Evolutionary conservation across 2,797 vertebrate genomes (phyloP).

Genomic region (Adrianichthys oophorus): DNA sequence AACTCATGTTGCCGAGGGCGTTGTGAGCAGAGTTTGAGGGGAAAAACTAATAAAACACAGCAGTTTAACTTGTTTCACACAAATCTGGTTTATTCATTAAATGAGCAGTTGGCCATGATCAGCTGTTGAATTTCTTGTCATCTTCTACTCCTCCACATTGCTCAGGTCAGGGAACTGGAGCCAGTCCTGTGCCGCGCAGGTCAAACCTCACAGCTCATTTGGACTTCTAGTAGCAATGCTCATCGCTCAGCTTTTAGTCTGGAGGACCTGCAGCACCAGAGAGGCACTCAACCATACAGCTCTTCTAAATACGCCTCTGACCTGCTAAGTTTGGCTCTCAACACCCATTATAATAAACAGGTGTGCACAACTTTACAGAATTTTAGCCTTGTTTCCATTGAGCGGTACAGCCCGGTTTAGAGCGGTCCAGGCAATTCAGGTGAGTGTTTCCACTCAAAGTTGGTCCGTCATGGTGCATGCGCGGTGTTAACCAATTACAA

Average conservation of each 20-base stretch:
- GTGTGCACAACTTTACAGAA: slow-evolving; percentile 56
- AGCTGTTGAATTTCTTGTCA: background rate
- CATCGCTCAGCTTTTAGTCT: slow-evolving; percentile 84
- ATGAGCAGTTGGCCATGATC: background rate
- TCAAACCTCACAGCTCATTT: slow-evolving; percentile 83
- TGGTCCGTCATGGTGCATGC: too few species aligned
- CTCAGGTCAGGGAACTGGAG: slow-evolving; percentile 88
- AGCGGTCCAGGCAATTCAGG: too few species aligned
- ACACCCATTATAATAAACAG: slow-evolving; percentile 84
- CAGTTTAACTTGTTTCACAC: background rate
- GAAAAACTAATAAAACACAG: background rate
- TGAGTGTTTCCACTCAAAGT: too few species aligned
- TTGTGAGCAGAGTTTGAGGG: too few species aligned
- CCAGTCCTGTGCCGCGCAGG: slow-evolving; percentile 77
- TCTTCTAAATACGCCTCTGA: slow-evolving; percentile 95
- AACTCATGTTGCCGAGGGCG: too few species aligned
- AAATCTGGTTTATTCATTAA: background rate
- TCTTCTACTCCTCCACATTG: too few species aligned
- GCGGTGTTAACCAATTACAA: too few species aligned
- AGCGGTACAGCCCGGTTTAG: too few species aligned
- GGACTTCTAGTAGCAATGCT: slow-evolving; percentile 95
- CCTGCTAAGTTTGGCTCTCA: slow-evolving; percentile 89
- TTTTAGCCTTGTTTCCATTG: background rate
- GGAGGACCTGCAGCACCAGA: slow-evolving; percentile 87
- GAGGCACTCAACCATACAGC: slow-evolving; percentile 88